A percentile compares a stretch with the other conserved stretches of the same genome.
phyloP scores from a whole-genome alignment of 2,888 invertebrate genomes.

The Andrena hattorfiana region DNA sequence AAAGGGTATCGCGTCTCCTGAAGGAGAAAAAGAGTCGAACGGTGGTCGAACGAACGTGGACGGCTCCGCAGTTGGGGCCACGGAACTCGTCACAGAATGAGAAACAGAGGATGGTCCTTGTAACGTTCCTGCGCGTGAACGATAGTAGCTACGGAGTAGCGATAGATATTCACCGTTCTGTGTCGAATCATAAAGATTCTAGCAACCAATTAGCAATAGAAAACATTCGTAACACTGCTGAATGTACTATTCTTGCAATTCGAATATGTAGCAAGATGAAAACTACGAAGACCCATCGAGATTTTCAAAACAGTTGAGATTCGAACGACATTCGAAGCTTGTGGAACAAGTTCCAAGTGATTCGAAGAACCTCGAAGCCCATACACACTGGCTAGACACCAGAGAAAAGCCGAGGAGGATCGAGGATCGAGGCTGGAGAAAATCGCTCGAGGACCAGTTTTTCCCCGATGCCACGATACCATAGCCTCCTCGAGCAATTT shows the following conservation, averaged over 20 bases:
- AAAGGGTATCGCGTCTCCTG: slow-evolving; percentile 37
- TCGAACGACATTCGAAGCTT: background rate
- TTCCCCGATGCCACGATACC: slow-evolving; percentile 46
- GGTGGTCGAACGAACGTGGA: slow-evolving; percentile 28
- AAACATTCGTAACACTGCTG: too few relatives aligned
- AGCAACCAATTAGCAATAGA: too few relatives aligned
- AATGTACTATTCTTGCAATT: too few relatives aligned
- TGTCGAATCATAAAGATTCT: too few relatives aligned
- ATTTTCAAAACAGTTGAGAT: background rate
- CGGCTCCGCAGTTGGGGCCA: background rate
- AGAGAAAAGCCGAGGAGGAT: slow-evolving; percentile 26
- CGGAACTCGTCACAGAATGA: background rate
- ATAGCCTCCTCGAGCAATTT: slow-evolving; percentile 47
- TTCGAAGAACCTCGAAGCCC: background rate
- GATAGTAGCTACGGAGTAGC: too few relatives aligned
- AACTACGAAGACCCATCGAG: too few relatives aligned
- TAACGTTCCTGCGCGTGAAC: too few relatives aligned
- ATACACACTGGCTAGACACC: background rate
- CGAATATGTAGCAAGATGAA: too few relatives aligned
- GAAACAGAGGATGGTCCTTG: background rate
- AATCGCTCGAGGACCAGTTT: slow-evolving; percentile 53
- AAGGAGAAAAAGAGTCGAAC: slow-evolving; percentile 29
- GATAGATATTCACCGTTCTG: too few relatives aligned
- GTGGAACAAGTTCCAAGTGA: background rate
- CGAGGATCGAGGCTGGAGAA: slow-evolving; percentile 47